Percentiles rank a stretch among this genome's conserved stretches.
These are phyloP conservation scores for Sinocyclocheilus anshuiensis DNA, from an alignment of 2,113 vertebrate genomes.

Conservation along the genomic window DNA sequence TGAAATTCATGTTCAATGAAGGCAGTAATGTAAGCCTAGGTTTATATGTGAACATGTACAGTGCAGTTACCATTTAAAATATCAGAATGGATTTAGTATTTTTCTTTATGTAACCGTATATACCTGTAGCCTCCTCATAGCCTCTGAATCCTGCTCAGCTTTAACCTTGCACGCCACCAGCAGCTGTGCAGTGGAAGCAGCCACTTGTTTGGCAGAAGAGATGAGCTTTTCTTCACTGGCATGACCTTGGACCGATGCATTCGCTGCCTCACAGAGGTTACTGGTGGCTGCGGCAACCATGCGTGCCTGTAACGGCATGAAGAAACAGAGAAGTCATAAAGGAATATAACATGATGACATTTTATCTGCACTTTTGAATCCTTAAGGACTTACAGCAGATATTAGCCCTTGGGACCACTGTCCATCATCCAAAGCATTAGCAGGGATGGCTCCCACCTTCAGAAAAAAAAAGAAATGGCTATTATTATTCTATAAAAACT, in stretches of 20 bases:
- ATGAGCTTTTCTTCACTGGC: constrained; percentile 99
- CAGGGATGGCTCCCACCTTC: constrained; percentile 93
- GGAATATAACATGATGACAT: not conserved
- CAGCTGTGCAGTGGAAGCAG: constrained; percentile 95
- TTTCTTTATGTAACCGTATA: constrained; percentile 42
- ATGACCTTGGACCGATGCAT: constrained; percentile 95
- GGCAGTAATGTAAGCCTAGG: not conserved
- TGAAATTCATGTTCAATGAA: not conserved
- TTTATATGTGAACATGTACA: not conserved
- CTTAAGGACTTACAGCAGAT: constrained; percentile 87
- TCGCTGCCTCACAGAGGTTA: constrained; percentile 95
- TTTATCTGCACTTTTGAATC: not conserved
- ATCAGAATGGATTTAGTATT: not conserved
- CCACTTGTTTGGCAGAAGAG: constrained; percentile 97
- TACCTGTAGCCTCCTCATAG: constrained; percentile 96
- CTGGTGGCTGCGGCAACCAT: constrained; percentile 98
- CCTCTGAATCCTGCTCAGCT: constrained; percentile 95
- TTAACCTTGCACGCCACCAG: constrained; percentile 99
- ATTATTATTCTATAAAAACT: not conserved
- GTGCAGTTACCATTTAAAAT: constrained; percentile 25
- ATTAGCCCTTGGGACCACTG: constrained; percentile 99
- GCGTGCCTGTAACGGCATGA: constrained; percentile 78
- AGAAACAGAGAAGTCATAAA: not conserved
- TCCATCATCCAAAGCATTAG: constrained; percentile 95
- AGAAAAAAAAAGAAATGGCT: not conserved